phyloP scores from a whole-genome alignment of 2,888 invertebrate species.

The Hemithea aestivaria region DNA sequence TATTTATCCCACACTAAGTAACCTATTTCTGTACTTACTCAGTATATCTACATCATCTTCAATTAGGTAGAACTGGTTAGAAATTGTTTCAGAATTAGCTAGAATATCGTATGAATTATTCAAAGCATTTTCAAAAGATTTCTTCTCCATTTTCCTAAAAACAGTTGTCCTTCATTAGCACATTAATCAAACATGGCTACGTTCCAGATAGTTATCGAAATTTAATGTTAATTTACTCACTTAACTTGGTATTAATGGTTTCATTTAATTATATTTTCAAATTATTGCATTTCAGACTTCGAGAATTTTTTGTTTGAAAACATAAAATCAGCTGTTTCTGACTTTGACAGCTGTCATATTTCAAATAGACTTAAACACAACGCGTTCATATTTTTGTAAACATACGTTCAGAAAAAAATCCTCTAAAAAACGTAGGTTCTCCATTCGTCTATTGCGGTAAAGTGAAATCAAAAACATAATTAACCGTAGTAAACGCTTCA shows the following conservation, averaged over 20 bases:
- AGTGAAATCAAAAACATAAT: slow-evolving; percentile 64
- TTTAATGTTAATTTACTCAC: too few species aligned
- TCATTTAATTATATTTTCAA: too few species aligned
- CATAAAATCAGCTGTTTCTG: slow-evolving; percentile 19
- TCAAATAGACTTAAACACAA: not conserved
- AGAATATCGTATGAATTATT: slow-evolving; percentile 54
- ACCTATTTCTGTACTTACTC: slow-evolving; percentile 37
- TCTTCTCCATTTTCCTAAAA: slow-evolving; percentile 51
- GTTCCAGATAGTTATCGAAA: too few species aligned
- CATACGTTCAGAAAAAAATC: slow-evolving; percentile 10
- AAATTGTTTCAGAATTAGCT: slow-evolving; percentile 36
- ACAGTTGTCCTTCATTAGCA: too few species aligned
- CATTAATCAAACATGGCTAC: too few species aligned
- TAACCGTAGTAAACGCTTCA: slow-evolving; percentile 54
- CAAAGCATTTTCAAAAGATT: slow-evolving; percentile 52
- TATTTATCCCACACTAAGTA: too few species aligned
- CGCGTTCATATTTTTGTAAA: slow-evolving; percentile 4
- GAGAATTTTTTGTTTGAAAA: not conserved
- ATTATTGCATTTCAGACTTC: too few species aligned
- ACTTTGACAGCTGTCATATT: slow-evolving; percentile 4
- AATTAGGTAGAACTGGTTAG: slow-evolving; percentile 59
- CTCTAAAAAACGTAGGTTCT: not conserved
- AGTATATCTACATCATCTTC: slow-evolving; percentile 63
- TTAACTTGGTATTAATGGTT: too few species aligned
- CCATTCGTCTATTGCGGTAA: slow-evolving; percentile 31